Percentiles rank a stretch among this genome's conserved stretches.
Evolutionary conservation across 2,113 vertebrate genomes (phyloP).

Genomic region (Apaloderma vittatum): DNA sequence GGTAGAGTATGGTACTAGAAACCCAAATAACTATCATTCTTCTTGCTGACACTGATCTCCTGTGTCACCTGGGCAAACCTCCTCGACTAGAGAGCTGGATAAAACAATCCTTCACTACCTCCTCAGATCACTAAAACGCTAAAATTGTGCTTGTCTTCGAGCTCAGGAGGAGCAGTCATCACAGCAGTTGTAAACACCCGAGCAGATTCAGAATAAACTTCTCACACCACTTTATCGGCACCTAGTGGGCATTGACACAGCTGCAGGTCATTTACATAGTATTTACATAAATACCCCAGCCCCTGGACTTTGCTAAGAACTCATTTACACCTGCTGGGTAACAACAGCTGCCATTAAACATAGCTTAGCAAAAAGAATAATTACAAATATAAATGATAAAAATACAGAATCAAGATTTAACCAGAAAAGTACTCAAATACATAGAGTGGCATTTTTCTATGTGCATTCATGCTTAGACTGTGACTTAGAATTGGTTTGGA

Average conservation of each 20-base stretch:
- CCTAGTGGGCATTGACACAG: not conserved
- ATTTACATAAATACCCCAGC: not conserved
- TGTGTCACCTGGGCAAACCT: not conserved
- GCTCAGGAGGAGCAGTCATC: not conserved
- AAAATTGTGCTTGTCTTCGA: not conserved
- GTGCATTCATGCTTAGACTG: fast-evolving
- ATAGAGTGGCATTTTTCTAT: fast-evolving
- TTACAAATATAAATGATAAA: not conserved
- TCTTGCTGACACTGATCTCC: not conserved
- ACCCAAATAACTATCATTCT: not conserved
- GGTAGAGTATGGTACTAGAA: not conserved
- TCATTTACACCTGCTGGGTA: not conserved
- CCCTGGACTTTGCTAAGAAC: not conserved
- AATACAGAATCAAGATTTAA: not conserved
- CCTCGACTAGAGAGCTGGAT: not conserved
- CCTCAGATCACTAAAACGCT: not conserved
- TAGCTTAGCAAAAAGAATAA: not conserved
- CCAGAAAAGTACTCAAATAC: fast-evolving
- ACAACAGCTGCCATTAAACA: not conserved
- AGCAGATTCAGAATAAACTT: not conserved
- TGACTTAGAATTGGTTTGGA: not conserved
- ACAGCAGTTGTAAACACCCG: not conserved
- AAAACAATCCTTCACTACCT: not conserved
- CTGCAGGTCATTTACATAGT: not conserved
- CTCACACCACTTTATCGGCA: not conserved